Conservation (phyloP, 2,797 vertebrate species). For the Xiphorhynchus erythropygius region DNA sequence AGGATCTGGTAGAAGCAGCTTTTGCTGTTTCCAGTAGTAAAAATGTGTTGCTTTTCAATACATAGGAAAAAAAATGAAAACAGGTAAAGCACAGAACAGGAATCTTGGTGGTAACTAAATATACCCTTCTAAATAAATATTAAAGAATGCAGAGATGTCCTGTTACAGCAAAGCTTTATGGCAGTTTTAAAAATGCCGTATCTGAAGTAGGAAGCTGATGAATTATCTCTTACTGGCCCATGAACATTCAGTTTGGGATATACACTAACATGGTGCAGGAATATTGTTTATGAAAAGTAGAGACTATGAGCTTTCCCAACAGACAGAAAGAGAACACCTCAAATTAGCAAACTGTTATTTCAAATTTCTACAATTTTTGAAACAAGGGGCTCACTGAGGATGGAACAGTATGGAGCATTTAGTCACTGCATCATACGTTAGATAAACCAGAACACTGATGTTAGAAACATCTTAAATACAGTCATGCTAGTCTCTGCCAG, state of each 20-base stretch:
- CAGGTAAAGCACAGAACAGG: not conserved
- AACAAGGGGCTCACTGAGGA: not conserved
- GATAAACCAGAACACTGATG: conserved; percentile 12
- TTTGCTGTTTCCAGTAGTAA: not conserved
- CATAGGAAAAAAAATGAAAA: not conserved
- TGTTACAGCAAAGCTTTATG: not conserved
- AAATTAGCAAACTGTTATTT: not conserved
- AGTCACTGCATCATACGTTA: not conserved
- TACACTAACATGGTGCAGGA: not conserved
- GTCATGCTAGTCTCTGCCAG: not conserved
- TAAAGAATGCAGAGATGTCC: not conserved
- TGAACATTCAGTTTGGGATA: not conserved
- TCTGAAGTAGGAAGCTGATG: not conserved
- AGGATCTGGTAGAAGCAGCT: not conserved
- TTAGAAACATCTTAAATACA: conserved; percentile 28
- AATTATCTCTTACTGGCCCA: not conserved
- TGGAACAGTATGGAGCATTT: not conserved
- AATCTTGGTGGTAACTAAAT: not conserved
- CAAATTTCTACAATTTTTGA: not conserved
- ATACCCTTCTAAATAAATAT: not conserved
- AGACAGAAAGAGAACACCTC: not conserved
- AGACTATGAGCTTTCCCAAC: not conserved
- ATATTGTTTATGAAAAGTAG: not conserved
- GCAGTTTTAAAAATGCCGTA: not conserved
- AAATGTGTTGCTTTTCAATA: not conserved